Evolutionary conservation across 2,113 vertebrate species (phyloP).

Genomic region (Helogale parvula): DNA sequence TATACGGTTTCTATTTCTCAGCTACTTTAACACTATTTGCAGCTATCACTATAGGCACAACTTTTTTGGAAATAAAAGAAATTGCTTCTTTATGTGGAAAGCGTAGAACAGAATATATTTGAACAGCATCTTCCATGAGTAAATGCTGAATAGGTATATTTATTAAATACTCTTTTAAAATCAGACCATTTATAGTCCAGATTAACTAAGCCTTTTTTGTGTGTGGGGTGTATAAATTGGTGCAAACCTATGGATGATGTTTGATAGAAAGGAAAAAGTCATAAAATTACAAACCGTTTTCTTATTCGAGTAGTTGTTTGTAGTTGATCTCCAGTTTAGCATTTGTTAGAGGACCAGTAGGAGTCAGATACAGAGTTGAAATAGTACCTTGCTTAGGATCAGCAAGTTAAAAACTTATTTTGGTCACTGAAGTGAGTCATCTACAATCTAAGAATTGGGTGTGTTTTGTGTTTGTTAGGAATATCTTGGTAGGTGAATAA

Average conservation of each 20-base stretch:
- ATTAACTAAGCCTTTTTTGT: background rate
- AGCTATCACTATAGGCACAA: background rate
- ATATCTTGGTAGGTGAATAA: background rate
- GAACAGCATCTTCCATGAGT: background rate
- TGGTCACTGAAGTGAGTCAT: background rate
- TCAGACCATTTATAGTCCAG: background rate
- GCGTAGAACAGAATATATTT: background rate
- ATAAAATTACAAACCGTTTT: background rate
- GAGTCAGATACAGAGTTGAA: background rate
- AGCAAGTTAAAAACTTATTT: slow-evolving; percentile 21
- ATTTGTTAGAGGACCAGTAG: background rate
- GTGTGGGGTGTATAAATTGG: background rate
- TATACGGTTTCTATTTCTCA: background rate
- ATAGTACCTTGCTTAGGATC: background rate
- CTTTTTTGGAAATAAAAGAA: background rate
- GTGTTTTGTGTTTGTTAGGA: background rate
- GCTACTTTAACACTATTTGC: background rate
- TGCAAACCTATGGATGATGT: background rate
- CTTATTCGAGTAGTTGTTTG: background rate
- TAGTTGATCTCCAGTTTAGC: background rate
- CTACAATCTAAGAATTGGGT: background rate
- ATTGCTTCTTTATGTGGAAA: background rate
- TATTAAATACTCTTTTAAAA: background rate
- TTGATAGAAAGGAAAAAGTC: background rate
- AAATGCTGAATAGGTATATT: background rate